Conservation (phyloP, 2,113 vertebrate genomes). For the Alligator sinensis region DNA sequence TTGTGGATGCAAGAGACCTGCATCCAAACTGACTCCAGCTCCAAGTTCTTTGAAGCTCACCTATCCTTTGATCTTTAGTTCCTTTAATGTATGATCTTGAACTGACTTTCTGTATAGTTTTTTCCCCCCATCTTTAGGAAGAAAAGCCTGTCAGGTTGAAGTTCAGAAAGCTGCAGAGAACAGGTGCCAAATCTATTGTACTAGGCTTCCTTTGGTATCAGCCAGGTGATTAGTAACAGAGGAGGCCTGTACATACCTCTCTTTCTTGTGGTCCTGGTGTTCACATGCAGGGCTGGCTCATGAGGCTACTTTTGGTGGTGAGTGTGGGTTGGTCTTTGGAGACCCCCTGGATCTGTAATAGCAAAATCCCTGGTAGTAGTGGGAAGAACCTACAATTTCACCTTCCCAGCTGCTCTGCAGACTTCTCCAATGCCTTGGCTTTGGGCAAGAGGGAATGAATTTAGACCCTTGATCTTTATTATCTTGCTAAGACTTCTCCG, state of each 20-base stretch:
- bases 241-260: neutral
- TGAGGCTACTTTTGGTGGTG: fast-evolving
- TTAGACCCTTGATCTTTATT: neutral
- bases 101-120: neutral
- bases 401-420: neutral
- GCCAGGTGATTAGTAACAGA: neutral
- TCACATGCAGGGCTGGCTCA: neutral
- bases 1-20: neutral
- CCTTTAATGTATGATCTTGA: neutral
- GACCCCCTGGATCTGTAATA: neutral
- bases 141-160: neutral
- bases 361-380: neutral
- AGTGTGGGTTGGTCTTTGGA: neutral
- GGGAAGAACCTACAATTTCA: neutral
- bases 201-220: neutral
- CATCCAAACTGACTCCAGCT: neutral
- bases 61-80: neutral
- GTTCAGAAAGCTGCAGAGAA: neutral
- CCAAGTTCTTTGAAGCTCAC: neutral
- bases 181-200: neutral
- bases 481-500: no score
- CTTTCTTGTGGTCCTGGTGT: neutral
- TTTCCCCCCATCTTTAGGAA: neutral
- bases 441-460: neutral
- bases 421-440: neutral